Evolutionary conservation across 2,888 invertebrate genomes (phyloP).

Genomic region (Hyposoter dolosus): DNA sequence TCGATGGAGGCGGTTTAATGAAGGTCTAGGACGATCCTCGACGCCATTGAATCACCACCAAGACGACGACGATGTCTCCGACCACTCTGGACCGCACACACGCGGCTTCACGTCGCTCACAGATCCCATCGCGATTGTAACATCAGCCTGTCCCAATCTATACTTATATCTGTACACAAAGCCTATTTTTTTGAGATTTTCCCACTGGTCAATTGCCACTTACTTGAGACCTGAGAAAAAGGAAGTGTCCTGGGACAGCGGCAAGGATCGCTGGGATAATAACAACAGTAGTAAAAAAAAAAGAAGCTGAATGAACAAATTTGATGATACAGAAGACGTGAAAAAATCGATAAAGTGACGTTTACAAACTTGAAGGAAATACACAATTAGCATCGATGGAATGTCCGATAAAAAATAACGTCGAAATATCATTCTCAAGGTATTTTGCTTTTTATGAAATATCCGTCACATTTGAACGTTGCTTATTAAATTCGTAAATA

Average conservation of each 20-base stretch:
- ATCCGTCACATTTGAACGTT: no score
- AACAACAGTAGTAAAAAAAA: conserved; percentile 33
- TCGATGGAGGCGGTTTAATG: conserved; percentile 78
- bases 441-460: no score
- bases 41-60: conserved; percentile 45
- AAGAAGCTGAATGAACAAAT: conserved; percentile 7
- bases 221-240: conserved; percentile 42
- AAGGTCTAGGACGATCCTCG: conserved; percentile 77
- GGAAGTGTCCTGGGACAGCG: conserved; percentile 10
- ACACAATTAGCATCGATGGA: not conserved
- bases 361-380: not conserved
- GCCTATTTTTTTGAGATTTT: conserved; percentile 50
- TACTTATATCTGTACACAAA: not conserved
- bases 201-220: conserved; percentile 67
- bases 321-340: conserved; percentile 14
- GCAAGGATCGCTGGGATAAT: conserved; percentile 52
- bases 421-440: not conserved
- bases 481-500: no score
- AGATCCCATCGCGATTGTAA: conserved; percentile 63
- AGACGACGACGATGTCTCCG: conserved; percentile 49
- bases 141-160: conserved; percentile 44
- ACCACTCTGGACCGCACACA: conserved; percentile 59
- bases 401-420: not conserved
- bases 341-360: not conserved
- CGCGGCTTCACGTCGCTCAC: conserved; percentile 39